Evolutionary conservation across 2,888 invertebrate genomes (phyloP), one percentile per base, ranked within the genome.

Genomic region (Polylopha cassiicola): DNA sequence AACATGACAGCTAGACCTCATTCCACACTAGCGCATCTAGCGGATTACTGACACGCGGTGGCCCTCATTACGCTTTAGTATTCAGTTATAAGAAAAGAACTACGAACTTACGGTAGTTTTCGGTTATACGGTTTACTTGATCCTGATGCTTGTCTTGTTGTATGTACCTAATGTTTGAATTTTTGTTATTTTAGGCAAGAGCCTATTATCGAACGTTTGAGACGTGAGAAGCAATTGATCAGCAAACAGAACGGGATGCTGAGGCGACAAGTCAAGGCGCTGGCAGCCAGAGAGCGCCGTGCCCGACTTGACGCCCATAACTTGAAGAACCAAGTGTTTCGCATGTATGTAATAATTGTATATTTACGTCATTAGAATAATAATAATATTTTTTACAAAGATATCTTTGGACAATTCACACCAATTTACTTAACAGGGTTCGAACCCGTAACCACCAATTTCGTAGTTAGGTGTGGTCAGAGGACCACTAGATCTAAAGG

Each of bases 241-340:
- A 53, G 65, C 18, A 86, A 82, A 52, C 86, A 86, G 51, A 86
- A 86, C 43, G 56, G 68, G 0, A 68, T 84, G 10, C 61, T 86
- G 8, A 70, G 86, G 2, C 65, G 81, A 24, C 86, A 86, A 50
- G 77, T 86, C 15, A 84, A 85, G 52, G 75, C 79, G 0, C 53
- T 86, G 0, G 80, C 79, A 0, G 76, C 80, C 0, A 61, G 86
- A 5, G 86, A 86, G 46, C 55, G 81, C 10, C 61, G 86, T 1
- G 63, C 85, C 0, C 60, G 84, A 0, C 63, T 86, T 1, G 86
- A 86, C 36, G 78, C 84, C 3, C 85, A 85, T 45, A 86, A 85
- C 50, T 59, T 86, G 7, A 85, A 76, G 51, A 80, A 79, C 39
- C 86, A 86, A 59, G 63, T 85, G 5, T 81, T 78, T 48, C 70